Percentiles rank a stretch among this genome's conserved stretches.
phyloP scores from a whole-genome alignment of 2,797 vertebrate genomes.

The Bufotes viridis region DNA sequence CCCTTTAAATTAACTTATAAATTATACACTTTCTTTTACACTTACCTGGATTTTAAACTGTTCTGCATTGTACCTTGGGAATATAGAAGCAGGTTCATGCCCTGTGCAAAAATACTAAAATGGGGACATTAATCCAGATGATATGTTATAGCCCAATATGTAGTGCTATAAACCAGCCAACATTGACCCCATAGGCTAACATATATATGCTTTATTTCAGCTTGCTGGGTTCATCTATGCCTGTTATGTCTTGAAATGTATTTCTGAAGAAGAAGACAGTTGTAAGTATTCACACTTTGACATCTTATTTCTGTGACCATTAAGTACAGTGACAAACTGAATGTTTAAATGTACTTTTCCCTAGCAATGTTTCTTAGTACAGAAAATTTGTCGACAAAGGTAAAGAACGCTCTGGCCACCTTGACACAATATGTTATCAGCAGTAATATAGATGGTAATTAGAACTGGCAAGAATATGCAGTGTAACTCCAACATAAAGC shows the following conservation, averaged over 20 bases:
- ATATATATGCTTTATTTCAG: slow-evolving; percentile 80
- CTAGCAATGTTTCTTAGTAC: neutral
- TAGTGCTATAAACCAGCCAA: neutral
- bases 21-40: too few relatives aligned
- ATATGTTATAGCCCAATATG: slow-evolving; percentile 18
- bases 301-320: slow-evolving; percentile 3
- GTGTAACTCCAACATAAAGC: too few relatives aligned
- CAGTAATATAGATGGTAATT: neutral
- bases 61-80: too few relatives aligned
- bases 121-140: too few relatives aligned
- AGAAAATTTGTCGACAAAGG: neutral
- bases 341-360: neutral
- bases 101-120: too few relatives aligned
- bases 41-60: too few relatives aligned
- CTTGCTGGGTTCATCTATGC: slow-evolving; percentile 97
- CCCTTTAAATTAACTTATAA: too few relatives aligned
- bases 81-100: too few relatives aligned
- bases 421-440: neutral
- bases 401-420: neutral
- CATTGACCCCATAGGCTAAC: slow-evolving; percentile 3
- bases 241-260: slow-evolving; percentile 99
- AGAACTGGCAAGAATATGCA: too few relatives aligned
- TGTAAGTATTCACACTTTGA: slow-evolving; percentile 84
- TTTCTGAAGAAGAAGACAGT: slow-evolving; percentile 99
- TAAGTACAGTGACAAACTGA: neutral